Conservation (phyloP, 1,140 invertebrate genomes). For the Drosophila bocqueti region DNA sequence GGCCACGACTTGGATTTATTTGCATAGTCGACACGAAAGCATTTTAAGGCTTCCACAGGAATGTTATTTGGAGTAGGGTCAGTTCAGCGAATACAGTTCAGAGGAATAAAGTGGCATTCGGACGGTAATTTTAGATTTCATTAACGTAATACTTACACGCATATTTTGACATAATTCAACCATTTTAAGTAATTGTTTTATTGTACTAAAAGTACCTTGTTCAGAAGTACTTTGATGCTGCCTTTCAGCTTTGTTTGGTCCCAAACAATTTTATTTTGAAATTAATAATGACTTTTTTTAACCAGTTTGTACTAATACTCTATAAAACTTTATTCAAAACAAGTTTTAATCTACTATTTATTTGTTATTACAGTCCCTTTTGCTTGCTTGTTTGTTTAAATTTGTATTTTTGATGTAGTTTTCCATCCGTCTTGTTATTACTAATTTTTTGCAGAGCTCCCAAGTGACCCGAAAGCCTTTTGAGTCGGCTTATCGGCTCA, state of each 20-base stretch:
- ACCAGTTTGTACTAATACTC: neutral
- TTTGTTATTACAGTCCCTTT: too few relatives aligned
- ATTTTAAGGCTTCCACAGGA: constrained; percentile 47
- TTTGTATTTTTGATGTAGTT: too few relatives aligned
- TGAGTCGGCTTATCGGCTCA: constrained; percentile 65
- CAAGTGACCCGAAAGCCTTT: constrained; percentile 46
- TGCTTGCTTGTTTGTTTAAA: neutral
- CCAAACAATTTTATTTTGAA: neutral
- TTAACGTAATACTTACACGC: neutral
- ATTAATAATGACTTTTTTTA: neutral
- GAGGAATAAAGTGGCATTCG: neutral
- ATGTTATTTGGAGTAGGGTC: constrained; percentile 1
- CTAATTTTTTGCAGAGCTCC: neutral
- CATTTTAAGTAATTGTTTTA: neutral
- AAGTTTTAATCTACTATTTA: neutral
- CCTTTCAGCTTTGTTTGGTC: neutral
- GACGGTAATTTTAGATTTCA: neutral
- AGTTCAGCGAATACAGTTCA: neutral
- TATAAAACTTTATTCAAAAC: neutral
- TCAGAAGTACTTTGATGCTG: neutral
- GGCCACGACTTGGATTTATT: constrained; percentile 68
- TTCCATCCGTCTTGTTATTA: neutral
- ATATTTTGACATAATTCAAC: too few relatives aligned
- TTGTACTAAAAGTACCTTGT: neutral
- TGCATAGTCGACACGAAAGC: constrained; percentile 59